Evolutionary conservation across 2,113 vertebrate species (phyloP).

Genomic region (Scolopax mira): DNA sequence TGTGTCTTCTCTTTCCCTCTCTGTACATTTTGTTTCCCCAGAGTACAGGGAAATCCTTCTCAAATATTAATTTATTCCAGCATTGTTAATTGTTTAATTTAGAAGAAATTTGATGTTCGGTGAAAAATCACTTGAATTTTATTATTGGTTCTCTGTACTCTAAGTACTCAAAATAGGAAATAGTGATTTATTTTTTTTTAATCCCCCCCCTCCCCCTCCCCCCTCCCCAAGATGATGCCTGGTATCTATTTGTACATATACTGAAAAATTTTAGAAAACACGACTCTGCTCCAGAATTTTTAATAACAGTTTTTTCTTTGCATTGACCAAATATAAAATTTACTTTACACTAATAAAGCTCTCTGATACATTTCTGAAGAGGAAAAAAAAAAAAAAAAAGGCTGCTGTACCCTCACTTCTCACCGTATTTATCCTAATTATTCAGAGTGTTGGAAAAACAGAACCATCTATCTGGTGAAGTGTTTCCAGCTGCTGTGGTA

Average conservation of each 20-base stretch:
- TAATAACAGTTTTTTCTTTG: conserved; percentile 68
- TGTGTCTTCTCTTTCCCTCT: conserved; percentile 10
- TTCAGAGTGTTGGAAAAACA: conserved; percentile 38
- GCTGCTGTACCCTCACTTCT: conserved; percentile 6
- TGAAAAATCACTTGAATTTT: conserved; percentile 68
- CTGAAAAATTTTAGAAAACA: conserved; percentile 69
- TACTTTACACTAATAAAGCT: conserved; percentile 35
- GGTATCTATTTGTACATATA: conserved; percentile 75
- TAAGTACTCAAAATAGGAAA: conserved; percentile 85
- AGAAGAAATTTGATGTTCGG: conserved; percentile 71
- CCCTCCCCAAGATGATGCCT: conserved; percentile 47
- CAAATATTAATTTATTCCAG: conserved; percentile 76
- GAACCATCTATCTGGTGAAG: conserved; percentile 12
- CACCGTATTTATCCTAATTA: not conserved
- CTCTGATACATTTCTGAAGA: not conserved
- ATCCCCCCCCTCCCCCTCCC: too few species aligned
- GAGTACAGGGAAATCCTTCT: conserved; percentile 43
- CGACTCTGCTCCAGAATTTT: conserved; percentile 57
- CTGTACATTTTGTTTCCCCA: conserved; percentile 62
- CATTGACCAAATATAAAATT: conserved; percentile 85
- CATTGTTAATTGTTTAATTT: conserved; percentile 83
- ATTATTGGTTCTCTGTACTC: conserved; percentile 73
- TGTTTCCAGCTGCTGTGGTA: conserved; percentile 30
- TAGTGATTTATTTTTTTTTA: conserved; percentile 20
- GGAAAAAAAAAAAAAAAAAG: not conserved